Evolutionary conservation across 2,888 invertebrate species (phyloP), one percentile per base, ranked within the genome.

Genomic region (Myathropa florea): DNA sequence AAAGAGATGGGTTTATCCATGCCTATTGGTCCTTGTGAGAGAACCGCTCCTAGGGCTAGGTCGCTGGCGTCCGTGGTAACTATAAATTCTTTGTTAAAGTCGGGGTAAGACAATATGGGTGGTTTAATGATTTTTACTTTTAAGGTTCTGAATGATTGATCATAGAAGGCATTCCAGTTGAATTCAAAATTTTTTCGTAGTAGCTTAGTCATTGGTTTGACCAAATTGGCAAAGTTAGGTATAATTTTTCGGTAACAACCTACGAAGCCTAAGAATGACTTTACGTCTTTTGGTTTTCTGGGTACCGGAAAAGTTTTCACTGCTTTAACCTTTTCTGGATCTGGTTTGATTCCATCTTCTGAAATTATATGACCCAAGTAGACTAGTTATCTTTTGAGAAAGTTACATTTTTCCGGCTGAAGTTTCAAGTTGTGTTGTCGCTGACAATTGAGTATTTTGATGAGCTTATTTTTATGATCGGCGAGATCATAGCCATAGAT

Each of bases 21-120:
- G n/a, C n/a, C n/a, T n/a, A n/a, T n/a, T n/a, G n/a, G n/a, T n/a
- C n/a, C 80, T 75, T 89, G 88, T 64, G 81, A 80, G 57, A 88
- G 61, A 55, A 89, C 84, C 1, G 88, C 83, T 26, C 88, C 88
- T 68, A 89, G 55, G 21, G 88, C 86, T 65, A 72, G 70, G 46
- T 77, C 84, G 67, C 87, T 88, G 21, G 83, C 88, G 57, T 89
- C 87, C 30, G 88, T 87, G 28, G 64, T 78, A 60, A 83, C 67
- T 21, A 73, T 39, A 60, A 88, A n/a, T n/a, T n/a, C n/a, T n/a
- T n/a, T n/a, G n/a, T n/a, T n/a, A n/a, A n/a, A n/a, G n/a, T n/a
- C n/a, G n/a, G n/a, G n/a, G n/a, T n/a, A n/a, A n/a, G n/a, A n/a
- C n/a, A n/a, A n/a, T n/a, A n/a, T n/a, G n/a, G n/a, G n/a, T n/a